Conservation (phyloP, 2,113 vertebrate species). For the Solenodon paradoxus region DNA sequence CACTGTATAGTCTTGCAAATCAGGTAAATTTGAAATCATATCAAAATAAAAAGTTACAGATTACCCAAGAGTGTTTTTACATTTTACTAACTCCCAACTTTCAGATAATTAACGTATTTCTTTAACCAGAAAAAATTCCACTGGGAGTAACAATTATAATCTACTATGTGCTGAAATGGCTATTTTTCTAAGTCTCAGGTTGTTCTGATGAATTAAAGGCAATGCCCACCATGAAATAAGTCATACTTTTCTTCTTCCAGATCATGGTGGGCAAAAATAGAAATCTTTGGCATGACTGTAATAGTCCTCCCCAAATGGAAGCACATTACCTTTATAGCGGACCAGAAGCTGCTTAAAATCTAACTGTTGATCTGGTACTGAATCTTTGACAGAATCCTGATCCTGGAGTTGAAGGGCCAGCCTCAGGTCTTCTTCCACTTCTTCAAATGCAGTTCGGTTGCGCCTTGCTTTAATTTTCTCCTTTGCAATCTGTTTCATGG, state of each 20-base stretch:
- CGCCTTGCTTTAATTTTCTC: slow-evolving; percentile 80
- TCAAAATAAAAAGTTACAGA: slow-evolving; percentile 12
- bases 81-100: background rate
- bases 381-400: slow-evolving; percentile 87
- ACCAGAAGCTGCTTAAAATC: slow-evolving; percentile 89
- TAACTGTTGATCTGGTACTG: slow-evolving; percentile 93
- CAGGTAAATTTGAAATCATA: slow-evolving; percentile 12
- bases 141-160: background rate
- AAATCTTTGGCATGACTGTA: background rate
- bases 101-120: slow-evolving; percentile 17
- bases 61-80: background rate
- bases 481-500: slow-evolving; percentile 83
- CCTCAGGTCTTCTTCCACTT: slow-evolving; percentile 89
- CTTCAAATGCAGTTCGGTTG: slow-evolving; percentile 84
- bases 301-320: background rate
- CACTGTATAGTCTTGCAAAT: background rate
- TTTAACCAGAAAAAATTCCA: background rate
- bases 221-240: background rate
- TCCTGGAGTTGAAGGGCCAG: slow-evolving; percentile 84
- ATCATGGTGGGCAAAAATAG: background rate
- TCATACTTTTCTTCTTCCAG: background rate
- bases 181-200: slow-evolving; percentile 17
- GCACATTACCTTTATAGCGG: slow-evolving; percentile 89
- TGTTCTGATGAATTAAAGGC: slow-evolving; percentile 20
- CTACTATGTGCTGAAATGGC: background rate